A percentile compares a stretch with the other conserved stretches of the same genome.
phyloP scores from a whole-genome alignment of 2,888 invertebrate species.

The Mimumesa dahlbomi region DNA sequence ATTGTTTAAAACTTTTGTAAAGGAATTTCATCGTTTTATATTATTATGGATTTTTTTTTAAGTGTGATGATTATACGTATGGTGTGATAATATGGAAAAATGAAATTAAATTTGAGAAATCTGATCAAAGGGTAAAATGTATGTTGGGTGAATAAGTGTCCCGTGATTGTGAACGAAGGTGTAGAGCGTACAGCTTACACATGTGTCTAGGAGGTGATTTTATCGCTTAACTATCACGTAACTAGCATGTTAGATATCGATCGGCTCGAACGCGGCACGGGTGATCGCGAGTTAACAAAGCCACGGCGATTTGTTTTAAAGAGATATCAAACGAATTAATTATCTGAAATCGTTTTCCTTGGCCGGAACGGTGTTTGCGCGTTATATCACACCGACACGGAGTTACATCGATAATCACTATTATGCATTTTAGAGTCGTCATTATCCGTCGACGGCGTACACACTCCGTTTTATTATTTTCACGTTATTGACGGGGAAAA shows the following conservation, averaged over 20 bases:
- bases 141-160: too few relatives aligned
- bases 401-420: slow-evolving; percentile 25
- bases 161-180: not conserved
- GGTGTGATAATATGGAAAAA: too few relatives aligned
- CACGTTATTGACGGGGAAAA: too few relatives aligned
- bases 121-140: too few relatives aligned
- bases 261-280: slow-evolving; percentile 14
- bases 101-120: too few relatives aligned
- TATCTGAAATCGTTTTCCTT: slow-evolving; percentile 23
- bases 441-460: too few relatives aligned
- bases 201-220: slow-evolving; percentile 2
- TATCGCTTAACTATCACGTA: slow-evolving; percentile 32
- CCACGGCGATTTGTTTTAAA: not conserved
- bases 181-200: not conserved
- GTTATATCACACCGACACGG: slow-evolving; percentile 28
- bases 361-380: slow-evolving; percentile 34
- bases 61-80: too few relatives aligned
- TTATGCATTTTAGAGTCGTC: slow-evolving; percentile 41
- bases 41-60: too few relatives aligned
- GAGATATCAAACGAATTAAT: slow-evolving; percentile 16
- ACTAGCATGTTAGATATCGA: slow-evolving; percentile 37
- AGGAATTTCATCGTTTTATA: too few relatives aligned
- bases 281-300: not conserved
- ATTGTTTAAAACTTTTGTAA: too few relatives aligned
- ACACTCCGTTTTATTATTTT: too few relatives aligned